A percentile compares a stretch with the other conserved stretches of the same genome.
Conservation (phyloP, 2,888 invertebrate genomes). For the Andrena chrysosceles region DNA sequence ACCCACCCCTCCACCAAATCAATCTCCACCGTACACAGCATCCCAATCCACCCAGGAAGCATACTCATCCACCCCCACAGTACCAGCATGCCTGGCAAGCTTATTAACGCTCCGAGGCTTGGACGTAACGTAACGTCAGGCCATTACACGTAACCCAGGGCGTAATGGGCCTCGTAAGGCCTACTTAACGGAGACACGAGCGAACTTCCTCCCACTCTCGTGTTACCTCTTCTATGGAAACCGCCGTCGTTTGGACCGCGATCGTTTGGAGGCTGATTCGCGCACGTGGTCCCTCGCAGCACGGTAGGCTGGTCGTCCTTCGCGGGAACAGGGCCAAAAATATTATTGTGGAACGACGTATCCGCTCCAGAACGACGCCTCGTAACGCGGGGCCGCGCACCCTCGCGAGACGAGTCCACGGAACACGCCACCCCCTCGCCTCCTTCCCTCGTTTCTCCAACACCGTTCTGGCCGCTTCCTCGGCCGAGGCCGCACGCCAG, state of each 20-base stretch:
- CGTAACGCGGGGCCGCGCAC: slow-evolving; percentile 40
- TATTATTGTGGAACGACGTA: slow-evolving; percentile 58
- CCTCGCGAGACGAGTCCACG: slow-evolving; percentile 36
- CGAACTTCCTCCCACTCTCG: slow-evolving; percentile 69
- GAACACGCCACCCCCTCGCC: slow-evolving; percentile 10
- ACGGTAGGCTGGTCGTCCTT: background rate
- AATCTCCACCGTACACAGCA: background rate
- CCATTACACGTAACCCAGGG: slow-evolving; percentile 58
- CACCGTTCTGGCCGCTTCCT: slow-evolving; percentile 33
- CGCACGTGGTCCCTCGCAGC: slow-evolving; percentile 8
- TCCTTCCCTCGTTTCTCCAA: background rate
- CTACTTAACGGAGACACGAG: slow-evolving; percentile 72
- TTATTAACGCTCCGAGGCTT: slow-evolving; percentile 38
- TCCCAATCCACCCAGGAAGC: background rate
- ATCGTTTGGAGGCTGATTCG: slow-evolving; percentile 12
- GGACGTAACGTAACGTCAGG: slow-evolving; percentile 40
- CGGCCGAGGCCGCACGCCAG: background rate
- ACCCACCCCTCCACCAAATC: background rate
- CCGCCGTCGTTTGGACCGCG: slow-evolving; percentile 14
- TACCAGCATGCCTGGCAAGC: slow-evolving; percentile 8
- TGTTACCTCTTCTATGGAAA: slow-evolving; percentile 45
- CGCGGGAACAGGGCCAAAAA: slow-evolving; percentile 64
- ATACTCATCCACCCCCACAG: background rate
- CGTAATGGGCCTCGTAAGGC: slow-evolving; percentile 76
- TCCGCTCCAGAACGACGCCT: slow-evolving; percentile 52